These are phyloP conservation scores for Avahi laniger DNA, from an alignment of 2,797 vertebrate species.

Conservation along the genomic window DNA sequence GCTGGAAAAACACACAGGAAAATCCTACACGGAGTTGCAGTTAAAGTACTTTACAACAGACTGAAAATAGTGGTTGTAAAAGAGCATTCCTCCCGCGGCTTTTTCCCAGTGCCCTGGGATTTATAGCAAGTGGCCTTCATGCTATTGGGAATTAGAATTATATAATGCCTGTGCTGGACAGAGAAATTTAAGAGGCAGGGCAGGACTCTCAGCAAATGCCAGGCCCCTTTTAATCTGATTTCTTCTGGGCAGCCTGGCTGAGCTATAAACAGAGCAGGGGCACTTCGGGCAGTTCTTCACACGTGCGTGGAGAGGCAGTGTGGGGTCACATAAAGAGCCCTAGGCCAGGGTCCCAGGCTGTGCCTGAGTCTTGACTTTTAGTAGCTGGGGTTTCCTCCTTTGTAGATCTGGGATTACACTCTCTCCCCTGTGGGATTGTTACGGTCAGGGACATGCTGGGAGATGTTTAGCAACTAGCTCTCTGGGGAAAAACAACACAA, in stretches of 20 bases:
- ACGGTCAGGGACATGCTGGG: neutral
- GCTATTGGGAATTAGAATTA: neutral
- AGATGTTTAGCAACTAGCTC: neutral
- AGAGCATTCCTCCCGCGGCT: neutral
- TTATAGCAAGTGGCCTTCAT: constrained; percentile 41
- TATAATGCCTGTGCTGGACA: neutral
- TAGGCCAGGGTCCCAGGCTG: neutral
- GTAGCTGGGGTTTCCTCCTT: neutral
- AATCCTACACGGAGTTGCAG: constrained; percentile 30
- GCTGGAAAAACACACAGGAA: constrained; percentile 48
- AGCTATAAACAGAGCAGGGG: neutral
- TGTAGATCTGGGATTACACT: neutral
- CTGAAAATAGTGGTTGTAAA: constrained; percentile 44
- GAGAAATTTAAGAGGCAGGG: constrained; percentile 30
- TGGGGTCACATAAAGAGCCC: neutral
- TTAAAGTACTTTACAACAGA: constrained; percentile 53
- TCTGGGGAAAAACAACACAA: neutral
- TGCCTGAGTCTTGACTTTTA: neutral
- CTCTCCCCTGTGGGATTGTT: neutral
- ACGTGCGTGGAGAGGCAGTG: constrained; percentile 33
- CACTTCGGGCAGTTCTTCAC: neutral
- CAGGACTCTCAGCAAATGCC: neutral
- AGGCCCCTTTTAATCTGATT: neutral
- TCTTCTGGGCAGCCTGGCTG: neutral
- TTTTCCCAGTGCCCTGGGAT: neutral